Evolutionary conservation across 2,797 vertebrate genomes (phyloP).

Genomic region (Urophycis tenuis): DNA sequence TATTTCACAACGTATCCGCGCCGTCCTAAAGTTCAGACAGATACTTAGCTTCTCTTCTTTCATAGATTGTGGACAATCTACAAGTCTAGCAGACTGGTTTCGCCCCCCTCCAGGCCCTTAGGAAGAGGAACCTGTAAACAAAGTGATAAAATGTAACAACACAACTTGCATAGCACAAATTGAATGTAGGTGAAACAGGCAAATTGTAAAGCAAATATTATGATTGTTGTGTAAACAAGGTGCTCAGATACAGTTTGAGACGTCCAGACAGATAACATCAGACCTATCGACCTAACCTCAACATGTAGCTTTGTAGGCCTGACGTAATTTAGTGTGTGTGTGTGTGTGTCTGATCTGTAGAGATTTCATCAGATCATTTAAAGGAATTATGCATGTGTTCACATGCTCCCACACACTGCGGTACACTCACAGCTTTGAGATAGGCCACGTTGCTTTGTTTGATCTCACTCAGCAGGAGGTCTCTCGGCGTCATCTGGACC

Average conservation of each 20-base stretch:
- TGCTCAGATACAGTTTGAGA: background rate
- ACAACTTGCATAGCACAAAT: background rate
- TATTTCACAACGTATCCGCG: background rate
- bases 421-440: conserved; percentile 84
- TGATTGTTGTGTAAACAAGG: background rate
- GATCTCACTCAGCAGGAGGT: conserved; percentile 85
- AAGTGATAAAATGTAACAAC: conserved; percentile 18
- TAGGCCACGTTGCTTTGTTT: conserved; percentile 91
- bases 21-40: background rate
- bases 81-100: conserved; percentile 64
- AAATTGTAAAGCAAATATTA: background rate
- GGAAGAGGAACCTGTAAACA: conserved; percentile 83
- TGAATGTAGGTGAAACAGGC: conserved; percentile 3
- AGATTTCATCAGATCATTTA: background rate
- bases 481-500: conserved; percentile 84
- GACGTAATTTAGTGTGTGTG: background rate
- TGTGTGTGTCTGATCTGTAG: background rate
- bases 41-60: background rate
- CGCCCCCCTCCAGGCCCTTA: conserved; percentile 81
- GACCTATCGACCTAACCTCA: too few species aligned
- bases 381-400: background rate
- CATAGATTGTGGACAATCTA: background rate
- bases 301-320: background rate
- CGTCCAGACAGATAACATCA: background rate
- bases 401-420: background rate